Base-by-base conservation (phyloP, 2,888 invertebrate genomes). In the Eudasyphora cyanicolor region DNA sequence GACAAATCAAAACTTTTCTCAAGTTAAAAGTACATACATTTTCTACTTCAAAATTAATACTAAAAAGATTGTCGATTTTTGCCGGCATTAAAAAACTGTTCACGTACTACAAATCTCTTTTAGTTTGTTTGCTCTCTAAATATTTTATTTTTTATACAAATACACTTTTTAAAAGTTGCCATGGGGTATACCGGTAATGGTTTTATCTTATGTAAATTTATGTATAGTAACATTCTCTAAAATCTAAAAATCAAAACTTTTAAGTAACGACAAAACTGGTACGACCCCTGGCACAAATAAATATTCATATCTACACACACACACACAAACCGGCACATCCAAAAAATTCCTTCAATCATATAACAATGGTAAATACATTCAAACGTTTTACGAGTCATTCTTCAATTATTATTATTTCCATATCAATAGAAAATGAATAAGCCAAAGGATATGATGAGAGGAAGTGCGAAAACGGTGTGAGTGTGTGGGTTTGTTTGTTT, bases 371-470 rank as follows among this genome's bases (percentile, higher is more conserved):
- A 60, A 60, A 60, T 14, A 60, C 60, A 60, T 60, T 60, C 29
- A 24, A 29, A 27, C 60, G 17, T 60, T 60, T 60, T 29, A 38
- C 0, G 64, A 67, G 67, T 12, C 67, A 67, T 67, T 42, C 19
- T 64, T 64, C 35, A 35, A 64, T 64, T 67, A 24, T 67, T 24
- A 21, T 67, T 21, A 67, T 67, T 67, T 67, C 42, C 67, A 67
- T 42, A 67, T 42, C 67, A 67, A 67, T 67, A 14, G 21, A 42
- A 42, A 67, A 21, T 42, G 67, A 38, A 64, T 35, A 64, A 64
- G 38, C 38, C n/a, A 64, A 60, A 14, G 29, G 54, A 54, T 8
- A 21, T 24, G 10, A 24, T 57, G 5, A 29, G 27, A 14, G 60
- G 12, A n/a, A 60, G 57, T 14, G 27, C 12, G 57, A 38, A 14